phyloP scores from a whole-genome alignment of 2,888 invertebrate species.

The Drosophila anomelani region DNA sequence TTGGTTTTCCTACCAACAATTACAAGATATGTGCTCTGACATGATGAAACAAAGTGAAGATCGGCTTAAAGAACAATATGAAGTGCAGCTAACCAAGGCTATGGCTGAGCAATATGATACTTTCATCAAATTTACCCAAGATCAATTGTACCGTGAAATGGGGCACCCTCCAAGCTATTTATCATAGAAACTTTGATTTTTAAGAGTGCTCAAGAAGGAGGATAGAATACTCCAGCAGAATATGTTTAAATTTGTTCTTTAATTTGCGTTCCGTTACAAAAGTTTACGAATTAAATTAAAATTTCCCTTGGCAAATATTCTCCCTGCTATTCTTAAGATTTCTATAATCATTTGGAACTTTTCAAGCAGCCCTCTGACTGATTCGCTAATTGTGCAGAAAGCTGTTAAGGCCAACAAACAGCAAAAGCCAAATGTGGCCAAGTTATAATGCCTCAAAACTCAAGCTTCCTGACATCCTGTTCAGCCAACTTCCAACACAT shows the following conservation, averaged over 20 bases:
- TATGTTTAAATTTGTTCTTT: background rate
- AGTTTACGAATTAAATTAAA: background rate
- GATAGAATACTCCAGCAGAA: background rate
- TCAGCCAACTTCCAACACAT: slow-evolving; percentile 1
- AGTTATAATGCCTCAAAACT: slow-evolving; percentile 31
- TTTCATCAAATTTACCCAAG: slow-evolving; percentile 37
- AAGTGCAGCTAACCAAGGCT: slow-evolving; percentile 2
- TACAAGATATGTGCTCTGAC: slow-evolving; percentile 9
- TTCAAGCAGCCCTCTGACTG: background rate
- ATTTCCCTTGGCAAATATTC: background rate
- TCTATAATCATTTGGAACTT: background rate
- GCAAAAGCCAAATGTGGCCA: slow-evolving; percentile 40
- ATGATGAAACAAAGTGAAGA: slow-evolving; percentile 18
- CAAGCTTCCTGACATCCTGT: slow-evolving; percentile 15
- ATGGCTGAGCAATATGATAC: slow-evolving; percentile 33
- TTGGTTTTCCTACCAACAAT: slow-evolving; percentile 7
- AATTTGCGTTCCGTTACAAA: background rate
- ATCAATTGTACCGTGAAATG: slow-evolving; percentile 14
- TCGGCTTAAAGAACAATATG: slow-evolving; percentile 5
- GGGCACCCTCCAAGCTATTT: slow-evolving; percentile 11
- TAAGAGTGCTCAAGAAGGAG: background rate
- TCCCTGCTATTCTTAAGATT: background rate
- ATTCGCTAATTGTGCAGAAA: slow-evolving; percentile 68
- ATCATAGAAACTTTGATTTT: background rate
- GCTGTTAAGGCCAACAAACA: slow-evolving; percentile 58